phyloP scores from a whole-genome alignment of 2,113 vertebrate genomes.

The Clarias magur region DNA sequence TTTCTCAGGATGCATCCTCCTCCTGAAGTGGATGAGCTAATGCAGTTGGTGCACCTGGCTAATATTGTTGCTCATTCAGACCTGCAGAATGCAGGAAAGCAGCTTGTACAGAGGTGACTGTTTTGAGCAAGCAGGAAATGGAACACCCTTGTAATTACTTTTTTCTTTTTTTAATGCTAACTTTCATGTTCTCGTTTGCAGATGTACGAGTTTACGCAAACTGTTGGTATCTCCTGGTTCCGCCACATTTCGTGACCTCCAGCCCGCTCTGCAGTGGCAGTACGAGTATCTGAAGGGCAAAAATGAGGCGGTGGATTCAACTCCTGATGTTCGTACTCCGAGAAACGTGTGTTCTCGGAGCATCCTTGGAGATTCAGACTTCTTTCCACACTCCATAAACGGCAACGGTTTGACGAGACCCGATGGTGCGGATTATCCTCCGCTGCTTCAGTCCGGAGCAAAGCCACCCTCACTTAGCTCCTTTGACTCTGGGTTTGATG shows the following conservation, averaged over 20 bases:
- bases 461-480: conserved; percentile 65
- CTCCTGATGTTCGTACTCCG: background rate
- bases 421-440: background rate
- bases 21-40: conserved; percentile 67
- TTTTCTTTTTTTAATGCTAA: background rate
- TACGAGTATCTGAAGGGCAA: conserved; percentile 59
- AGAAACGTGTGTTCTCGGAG: background rate
- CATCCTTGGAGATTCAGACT: background rate
- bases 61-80: conserved; percentile 56
- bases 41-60: conserved; percentile 67
- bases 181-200: conserved; percentile 34
- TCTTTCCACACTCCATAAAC: background rate
- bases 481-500: conserved; percentile 73
- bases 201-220: conserved; percentile 70
- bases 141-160: accelerated
- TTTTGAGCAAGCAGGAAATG: background rate
- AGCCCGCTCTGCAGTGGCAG: conserved; percentile 74
- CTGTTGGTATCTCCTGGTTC: conserved; percentile 62
- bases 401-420: background rate
- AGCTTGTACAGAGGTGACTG: conserved; percentile 66
- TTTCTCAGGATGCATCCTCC: conserved; percentile 68
- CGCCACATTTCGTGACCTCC: conserved; percentile 60
- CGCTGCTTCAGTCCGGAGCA: background rate
- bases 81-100: conserved; percentile 58
- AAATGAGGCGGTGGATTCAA: background rate